Percentiles rank a stretch among this genome's conserved stretches.
Evolutionary conservation across 2,888 invertebrate genomes (phyloP).

Genomic region (Slavum lentiscoides): DNA sequence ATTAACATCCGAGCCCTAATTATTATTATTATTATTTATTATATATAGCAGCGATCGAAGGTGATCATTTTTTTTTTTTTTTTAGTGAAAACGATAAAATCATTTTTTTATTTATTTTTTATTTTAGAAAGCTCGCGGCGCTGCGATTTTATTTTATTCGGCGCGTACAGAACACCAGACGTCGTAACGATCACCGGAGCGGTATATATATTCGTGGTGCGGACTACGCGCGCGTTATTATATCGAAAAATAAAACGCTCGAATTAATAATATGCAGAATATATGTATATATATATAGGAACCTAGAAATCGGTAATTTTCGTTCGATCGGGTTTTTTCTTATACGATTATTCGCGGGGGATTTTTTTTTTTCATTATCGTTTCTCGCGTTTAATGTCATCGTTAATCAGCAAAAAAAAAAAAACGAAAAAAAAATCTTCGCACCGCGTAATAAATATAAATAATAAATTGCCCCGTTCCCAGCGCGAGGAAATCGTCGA

Average conservation of each 20-base stretch:
- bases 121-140: slow-evolving; percentile 19
- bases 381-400: slow-evolving; percentile 14
- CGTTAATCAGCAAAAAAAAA: slow-evolving; percentile 33
- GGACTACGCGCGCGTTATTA: neutral
- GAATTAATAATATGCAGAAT: neutral
- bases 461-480: neutral
- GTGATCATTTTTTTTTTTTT: neutral
- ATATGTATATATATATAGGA: neutral
- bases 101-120: neutral
- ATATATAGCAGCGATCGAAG: neutral
- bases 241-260: neutral
- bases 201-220: too few species aligned
- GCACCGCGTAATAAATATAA: neutral
- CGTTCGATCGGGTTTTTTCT: slow-evolving; percentile 23
- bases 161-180: too few species aligned
- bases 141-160: neutral
- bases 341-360: too few species aligned
- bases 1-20: too few species aligned
- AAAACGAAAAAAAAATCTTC: slow-evolving; percentile 44
- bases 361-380: neutral
- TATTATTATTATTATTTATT: too few species aligned
- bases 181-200: too few species aligned
- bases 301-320: slow-evolving; percentile 42
- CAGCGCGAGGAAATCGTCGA: slow-evolving; percentile 12
- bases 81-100: neutral